phyloP scores from a whole-genome alignment of 2,888 invertebrate genomes.

The Sminthurinus aureus region DNA sequence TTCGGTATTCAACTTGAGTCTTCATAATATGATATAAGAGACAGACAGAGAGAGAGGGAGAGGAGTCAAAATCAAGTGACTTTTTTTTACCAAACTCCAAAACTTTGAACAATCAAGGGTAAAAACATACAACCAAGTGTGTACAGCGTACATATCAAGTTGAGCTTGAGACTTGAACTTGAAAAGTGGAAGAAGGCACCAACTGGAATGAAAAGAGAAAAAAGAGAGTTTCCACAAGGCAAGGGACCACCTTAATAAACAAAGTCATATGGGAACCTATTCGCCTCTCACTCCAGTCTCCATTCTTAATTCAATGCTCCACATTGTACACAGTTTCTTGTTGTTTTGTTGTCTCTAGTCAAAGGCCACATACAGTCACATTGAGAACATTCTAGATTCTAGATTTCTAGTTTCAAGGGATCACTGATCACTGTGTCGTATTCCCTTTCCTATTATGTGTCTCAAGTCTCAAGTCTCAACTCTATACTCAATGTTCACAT shows the following conservation, averaged over 20 bases:
- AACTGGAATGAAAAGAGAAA: not conserved
- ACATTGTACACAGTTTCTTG: too few species aligned
- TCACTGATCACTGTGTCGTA: constrained; percentile 30
- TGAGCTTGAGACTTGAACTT: constrained; percentile 3
- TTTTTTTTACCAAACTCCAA: not conserved
- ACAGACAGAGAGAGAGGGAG: not conserved
- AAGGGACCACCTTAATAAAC: constrained; percentile 29
- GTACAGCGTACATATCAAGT: not conserved
- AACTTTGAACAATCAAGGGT: not conserved
- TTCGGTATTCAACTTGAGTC: not conserved
- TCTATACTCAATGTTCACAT: not conserved
- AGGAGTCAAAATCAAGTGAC: constrained; percentile 16
- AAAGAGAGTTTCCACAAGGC: not conserved
- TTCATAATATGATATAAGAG: not conserved
- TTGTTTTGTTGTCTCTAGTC: not conserved
- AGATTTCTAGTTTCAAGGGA: constrained; percentile 28
- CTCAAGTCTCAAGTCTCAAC: too few species aligned
- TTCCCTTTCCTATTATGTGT: too few species aligned
- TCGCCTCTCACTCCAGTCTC: too few species aligned
- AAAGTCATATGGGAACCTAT: constrained; percentile 14
- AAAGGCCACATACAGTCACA: constrained; percentile 32
- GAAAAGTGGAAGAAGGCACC: constrained; percentile 5
- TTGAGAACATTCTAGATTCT: not conserved
- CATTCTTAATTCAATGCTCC: too few species aligned
- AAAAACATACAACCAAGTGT: too few species aligned